phyloP scores from a whole-genome alignment of 2,113 vertebrate genomes.

The Pagrus major region DNA sequence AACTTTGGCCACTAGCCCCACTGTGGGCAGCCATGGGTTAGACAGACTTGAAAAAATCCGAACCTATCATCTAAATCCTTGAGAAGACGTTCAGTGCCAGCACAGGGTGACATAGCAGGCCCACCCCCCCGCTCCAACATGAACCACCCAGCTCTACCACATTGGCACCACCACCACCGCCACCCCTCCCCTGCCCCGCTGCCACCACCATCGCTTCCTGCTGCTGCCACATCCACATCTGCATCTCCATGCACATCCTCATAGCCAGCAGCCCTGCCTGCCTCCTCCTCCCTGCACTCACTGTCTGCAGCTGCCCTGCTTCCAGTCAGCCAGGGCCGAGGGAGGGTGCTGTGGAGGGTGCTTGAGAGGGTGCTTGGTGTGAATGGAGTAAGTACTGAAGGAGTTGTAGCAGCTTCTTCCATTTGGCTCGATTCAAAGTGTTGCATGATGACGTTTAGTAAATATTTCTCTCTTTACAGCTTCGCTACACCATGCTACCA shows the following conservation, averaged over 20 bases:
- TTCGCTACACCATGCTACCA: conserved; percentile 28
- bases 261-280: conserved; percentile 63
- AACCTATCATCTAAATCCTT: conserved; percentile 12
- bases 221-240: conserved; percentile 67
- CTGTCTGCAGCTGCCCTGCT: conserved; percentile 58
- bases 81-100: conserved; percentile 1
- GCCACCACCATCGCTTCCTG: conserved; percentile 52
- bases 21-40: no score
- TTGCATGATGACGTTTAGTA: conserved; percentile 38
- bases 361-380: conserved; percentile 57
- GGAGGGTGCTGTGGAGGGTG: conserved; percentile 38
- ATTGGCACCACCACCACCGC: conserved; percentile 47
- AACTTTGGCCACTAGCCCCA: no score
- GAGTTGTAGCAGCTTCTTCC: conserved; percentile 54
- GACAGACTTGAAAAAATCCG: conserved; percentile 17
- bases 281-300: conserved; percentile 54
- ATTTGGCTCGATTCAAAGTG: conserved; percentile 47
- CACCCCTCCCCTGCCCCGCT: conserved; percentile 30
- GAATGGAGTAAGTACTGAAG: conserved; percentile 50
- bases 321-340: conserved; percentile 36
- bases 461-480: conserved; percentile 22
- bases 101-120: conserved; percentile 27
- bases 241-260: conserved; percentile 75
- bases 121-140: conserved; percentile 26
- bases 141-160: conserved; percentile 77